Base-by-base conservation (phyloP, 2,888 invertebrate genomes). In the Trissonchulus sp. region DNA sequence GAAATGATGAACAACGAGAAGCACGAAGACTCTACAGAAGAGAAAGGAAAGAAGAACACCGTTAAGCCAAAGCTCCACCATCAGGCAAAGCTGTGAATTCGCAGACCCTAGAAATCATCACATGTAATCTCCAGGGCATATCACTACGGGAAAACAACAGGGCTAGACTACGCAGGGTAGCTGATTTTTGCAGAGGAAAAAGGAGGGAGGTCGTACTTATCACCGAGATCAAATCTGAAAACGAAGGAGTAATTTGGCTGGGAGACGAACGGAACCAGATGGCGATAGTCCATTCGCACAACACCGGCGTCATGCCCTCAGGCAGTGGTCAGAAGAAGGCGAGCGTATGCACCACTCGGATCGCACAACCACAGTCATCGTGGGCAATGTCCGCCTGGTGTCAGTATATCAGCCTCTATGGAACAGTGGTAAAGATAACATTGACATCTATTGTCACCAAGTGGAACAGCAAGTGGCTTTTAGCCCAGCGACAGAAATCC, bases 231-330 rank as follows among this genome's bases (percentile, higher is more conserved):
- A 30, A 34, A 8, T 65, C 65, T 15, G 65, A 65, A 31, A 30
- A 65, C 28, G 15, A 30, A 15, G 65, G 65, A 8, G 65, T 65
- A 15, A 65, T 65, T 8, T 65, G 65, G 65, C 18, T 65, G 31
- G 65, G 65, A 15, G 65, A 65, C 31, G 8, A 3, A n/a, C 15
- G 3, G 31, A 34, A 65, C 65, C n/a, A 18, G n/a, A 60, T n/a
- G n/a, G 60, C 60, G n/a, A 60, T 60, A 18, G n/a, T 60, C 60
- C 60, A 60, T n/a, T 60, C 60, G n/a, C 60, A 60, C 60, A 60
- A 60, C 18, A 60, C 60, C n/a, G 60, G 60, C 60, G n/a, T 60
- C 60, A 60, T 18, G 60, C 60, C 18, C 60, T 34, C 31, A 30
- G 65, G 65, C 15, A 18, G n/a, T 60, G 60, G 60, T 18, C n/a